A percentile compares a stretch with the other conserved stretches of the same genome.
Conservation (phyloP, 2,797 vertebrate species). For the Peromyscus nudipes region DNA sequence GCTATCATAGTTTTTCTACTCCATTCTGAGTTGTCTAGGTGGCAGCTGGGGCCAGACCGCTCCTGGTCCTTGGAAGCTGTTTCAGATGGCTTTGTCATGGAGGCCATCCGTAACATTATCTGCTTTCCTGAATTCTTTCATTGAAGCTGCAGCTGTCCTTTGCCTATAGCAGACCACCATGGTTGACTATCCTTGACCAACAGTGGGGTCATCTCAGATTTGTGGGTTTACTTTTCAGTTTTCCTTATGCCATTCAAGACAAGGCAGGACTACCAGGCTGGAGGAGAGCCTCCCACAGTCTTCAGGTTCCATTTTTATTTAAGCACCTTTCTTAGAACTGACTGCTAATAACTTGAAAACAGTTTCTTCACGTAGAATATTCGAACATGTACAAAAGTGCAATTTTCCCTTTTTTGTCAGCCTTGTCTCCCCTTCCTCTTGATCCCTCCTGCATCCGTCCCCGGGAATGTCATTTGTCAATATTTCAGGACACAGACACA, state of each 20-base stretch:
- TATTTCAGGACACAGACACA: not conserved
- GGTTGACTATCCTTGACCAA: not conserved
- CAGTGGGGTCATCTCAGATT: not conserved
- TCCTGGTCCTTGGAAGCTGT: not conserved
- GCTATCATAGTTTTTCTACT: not conserved
- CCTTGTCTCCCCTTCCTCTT: not conserved
- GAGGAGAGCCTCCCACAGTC: not conserved
- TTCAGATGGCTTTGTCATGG: not conserved
- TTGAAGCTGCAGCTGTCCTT: not conserved
- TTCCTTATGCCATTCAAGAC: not conserved
- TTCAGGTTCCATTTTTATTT: not conserved
- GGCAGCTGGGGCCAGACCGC: not conserved
- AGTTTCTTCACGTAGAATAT: not conserved
- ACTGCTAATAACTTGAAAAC: not conserved
- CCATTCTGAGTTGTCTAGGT: not conserved
- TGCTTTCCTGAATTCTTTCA: not conserved
- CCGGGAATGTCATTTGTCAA: rapidly evolving
- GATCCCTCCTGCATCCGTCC: not conserved
- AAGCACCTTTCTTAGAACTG: not conserved
- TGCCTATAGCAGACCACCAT: not conserved
- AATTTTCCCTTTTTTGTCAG: rapidly evolving
- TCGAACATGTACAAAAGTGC: not conserved
- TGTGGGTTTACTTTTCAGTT: not conserved
- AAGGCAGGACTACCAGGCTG: not conserved
- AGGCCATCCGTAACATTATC: not conserved